Base-by-base conservation (phyloP, 2,888 invertebrate species). In the Ceraclea dissimilis region DNA sequence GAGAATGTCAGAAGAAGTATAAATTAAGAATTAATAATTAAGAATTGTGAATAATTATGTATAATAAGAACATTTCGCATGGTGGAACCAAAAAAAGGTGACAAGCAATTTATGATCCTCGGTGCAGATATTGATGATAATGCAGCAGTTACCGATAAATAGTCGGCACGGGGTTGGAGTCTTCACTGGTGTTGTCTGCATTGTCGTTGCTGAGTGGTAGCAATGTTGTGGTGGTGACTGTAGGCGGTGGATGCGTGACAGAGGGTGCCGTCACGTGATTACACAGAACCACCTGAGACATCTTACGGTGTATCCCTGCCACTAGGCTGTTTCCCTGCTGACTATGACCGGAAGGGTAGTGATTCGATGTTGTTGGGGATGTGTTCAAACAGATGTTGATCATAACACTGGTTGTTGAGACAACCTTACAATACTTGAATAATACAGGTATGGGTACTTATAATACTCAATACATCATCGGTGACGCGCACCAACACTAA, bases 161-260 rank as follows among this genome's bases (percentile, higher is more conserved):
- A 66, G 90, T 90, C 65, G 86, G 86, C 75, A 89, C 85, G 72
- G 88, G 85, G 77, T 85, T 88, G 73, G 88, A 88, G 78, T 90
- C 88, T 72, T 90, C 88, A 80, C 88, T 88, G 72, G 83, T 86
- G 81, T 87, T 89, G 79, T 90, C 88, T 69, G 82, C 83, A 68
- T 82, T 83, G 60, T 58, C 55, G 53, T 46, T 51, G 39, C 55
- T 31, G 39, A 76, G 69, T 60, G 77, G 76, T 16, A 76, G 75
- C 43, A 65, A 64, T 59, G 65, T 63, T 48, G 65, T 63, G 58
- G 65, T 70, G 72, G 77, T 64, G 74, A 76, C 62, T 74, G 57
- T 71, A 71, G 58, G 43, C 39, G 53, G 57, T 21, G 52, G 54
- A 31, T 56, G 57, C 59, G 57, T 56, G 64, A 57, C 64, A 18